Base-by-base conservation (phyloP, 2,797 vertebrate genomes). In the Fistularia tabacaria region DNA sequence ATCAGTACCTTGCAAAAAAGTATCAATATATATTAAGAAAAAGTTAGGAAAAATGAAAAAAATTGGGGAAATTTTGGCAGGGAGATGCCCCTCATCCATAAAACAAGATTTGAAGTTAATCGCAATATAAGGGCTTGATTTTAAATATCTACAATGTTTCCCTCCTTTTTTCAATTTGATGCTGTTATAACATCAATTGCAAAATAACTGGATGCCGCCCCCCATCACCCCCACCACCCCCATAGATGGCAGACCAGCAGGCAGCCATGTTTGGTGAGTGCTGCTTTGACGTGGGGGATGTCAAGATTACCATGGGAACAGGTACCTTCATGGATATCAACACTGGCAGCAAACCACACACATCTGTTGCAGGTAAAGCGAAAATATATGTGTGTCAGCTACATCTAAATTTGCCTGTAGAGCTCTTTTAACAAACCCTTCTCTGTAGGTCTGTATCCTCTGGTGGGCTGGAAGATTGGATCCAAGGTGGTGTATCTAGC, bases 201-300 rank as follows among this genome's bases (percentile, higher is more conserved):
- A 25, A 25, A n/a, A 25, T 25, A 25, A 25, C 25, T 25, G 25
- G 25, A 25, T 25, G 25, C 25, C 25, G 2, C 50, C 38, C 14
- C 8, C 13, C 1, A 44, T 65, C 39, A 51, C 7, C 36, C 62
- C 6, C 39, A 51, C 7, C 36, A 62, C 6, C 67, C 10, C 6
- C 36, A 6, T 73, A 99, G 97, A 93, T 96, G 38, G 97, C 94
- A 0, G 97, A 99, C 83, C 97, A 99, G 77, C 97, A 99, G 82
- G 92, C 97, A 3, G 97, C 95, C 46, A 94, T 97, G 95, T 99
- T 98, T 82, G 97, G 97, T 49, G 93, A 99, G 60, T 99, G 97
- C 84, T 98, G 96, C 82, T 99, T 98, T 77, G 89, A 94, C 9
- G 74, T 76, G 0, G 97, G 97, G 14, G 94, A 97, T 39, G 90